Conservation (phyloP, 2,888 invertebrate genomes). For the Chrysomela aeneicollis region DNA sequence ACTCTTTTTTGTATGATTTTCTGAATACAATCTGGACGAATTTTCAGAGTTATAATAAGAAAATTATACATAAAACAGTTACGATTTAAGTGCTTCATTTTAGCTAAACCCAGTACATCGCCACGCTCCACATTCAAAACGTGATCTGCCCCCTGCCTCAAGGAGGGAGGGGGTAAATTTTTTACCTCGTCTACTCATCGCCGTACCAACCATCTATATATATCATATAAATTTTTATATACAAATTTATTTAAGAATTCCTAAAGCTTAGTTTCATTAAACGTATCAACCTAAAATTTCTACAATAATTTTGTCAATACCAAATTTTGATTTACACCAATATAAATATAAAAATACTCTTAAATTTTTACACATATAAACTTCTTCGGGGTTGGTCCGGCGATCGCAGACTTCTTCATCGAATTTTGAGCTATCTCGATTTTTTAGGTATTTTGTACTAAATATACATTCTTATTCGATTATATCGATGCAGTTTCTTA, state of each 20-base stretch:
- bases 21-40: no score
- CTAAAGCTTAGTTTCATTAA: constrained; percentile 71
- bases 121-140: constrained; percentile 59
- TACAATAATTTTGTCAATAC: constrained; percentile 63
- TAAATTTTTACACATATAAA: constrained; percentile 64
- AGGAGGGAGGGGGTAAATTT: neutral
- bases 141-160: constrained; percentile 52
- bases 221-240: constrained; percentile 73
- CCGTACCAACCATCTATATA: constrained; percentile 64
- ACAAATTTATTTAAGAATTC: constrained; percentile 75
- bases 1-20: neutral
- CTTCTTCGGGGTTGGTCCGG: constrained; percentile 52
- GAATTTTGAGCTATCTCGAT: constrained; percentile 64
- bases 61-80: neutral
- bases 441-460: constrained; percentile 60
- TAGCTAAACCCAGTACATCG: constrained; percentile 30
- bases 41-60: constrained; percentile 51
- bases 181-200: constrained; percentile 51
- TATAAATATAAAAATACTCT: constrained; percentile 65
- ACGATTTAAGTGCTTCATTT: neutral
- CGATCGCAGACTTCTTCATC: constrained; percentile 53
- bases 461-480: constrained; percentile 64
- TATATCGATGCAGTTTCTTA: constrained; percentile 62
- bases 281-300: constrained; percentile 62
- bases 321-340: constrained; percentile 65